Percentiles rank a stretch among this genome's conserved stretches.
These are phyloP conservation scores for Sisyra terminalis DNA, from an alignment of 2,888 invertebrate species.

Conservation along the genomic window DNA sequence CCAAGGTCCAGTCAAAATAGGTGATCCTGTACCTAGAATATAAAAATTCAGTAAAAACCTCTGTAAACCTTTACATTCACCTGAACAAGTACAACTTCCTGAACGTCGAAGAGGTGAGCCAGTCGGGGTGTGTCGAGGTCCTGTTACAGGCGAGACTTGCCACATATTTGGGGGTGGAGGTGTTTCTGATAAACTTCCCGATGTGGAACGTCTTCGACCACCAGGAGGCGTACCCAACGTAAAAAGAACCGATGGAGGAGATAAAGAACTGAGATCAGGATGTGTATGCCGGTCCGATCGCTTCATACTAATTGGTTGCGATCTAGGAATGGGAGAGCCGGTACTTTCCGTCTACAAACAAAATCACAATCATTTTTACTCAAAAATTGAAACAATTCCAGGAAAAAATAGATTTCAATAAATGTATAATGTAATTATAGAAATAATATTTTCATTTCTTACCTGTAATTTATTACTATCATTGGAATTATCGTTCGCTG, in stretches of 20 bases:
- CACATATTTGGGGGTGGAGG: constrained; percentile 64
- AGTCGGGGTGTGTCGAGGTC: constrained; percentile 31
- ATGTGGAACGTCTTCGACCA: constrained; percentile 44
- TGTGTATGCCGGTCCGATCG: constrained; percentile 52
- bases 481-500: too few relatives aligned
- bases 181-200: constrained; percentile 50
- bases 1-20: constrained; percentile 39
- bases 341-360: too few relatives aligned
- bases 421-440: too few relatives aligned
- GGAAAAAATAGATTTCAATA: too few relatives aligned
- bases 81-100: constrained; percentile 21
- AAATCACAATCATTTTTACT: too few relatives aligned
- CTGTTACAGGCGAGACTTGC: constrained; percentile 63
- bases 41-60: constrained; percentile 6
- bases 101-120: constrained; percentile 56
- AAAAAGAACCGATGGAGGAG: constrained; percentile 82
- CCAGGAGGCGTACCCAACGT: constrained; percentile 73
- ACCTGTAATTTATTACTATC: too few relatives aligned
- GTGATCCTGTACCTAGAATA: constrained; percentile 36
- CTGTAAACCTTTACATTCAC: neutral
- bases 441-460: too few relatives aligned
- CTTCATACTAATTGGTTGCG: constrained; percentile 73
- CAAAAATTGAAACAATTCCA: too few relatives aligned
- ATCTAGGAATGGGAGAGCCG: constrained; percentile 48
- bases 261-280: constrained; percentile 77